Evolutionary conservation across 2,797 vertebrate genomes (phyloP), one percentile per base, ranked within the genome.

Genomic region (Spinus olivaceus): DNA sequence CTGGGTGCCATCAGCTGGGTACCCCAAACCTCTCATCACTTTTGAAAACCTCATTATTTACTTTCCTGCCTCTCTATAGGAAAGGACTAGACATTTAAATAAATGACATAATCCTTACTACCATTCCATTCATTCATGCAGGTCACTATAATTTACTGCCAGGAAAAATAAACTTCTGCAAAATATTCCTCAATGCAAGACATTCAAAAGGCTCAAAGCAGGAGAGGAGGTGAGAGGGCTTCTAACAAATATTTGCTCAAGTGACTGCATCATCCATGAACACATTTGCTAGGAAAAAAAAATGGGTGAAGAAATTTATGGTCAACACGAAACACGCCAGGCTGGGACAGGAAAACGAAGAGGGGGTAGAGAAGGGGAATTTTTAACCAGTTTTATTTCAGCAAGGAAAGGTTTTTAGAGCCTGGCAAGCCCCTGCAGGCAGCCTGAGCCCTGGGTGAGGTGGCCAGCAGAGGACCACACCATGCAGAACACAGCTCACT

Each of bases 61-160:
- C 51, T 78, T 95, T 96, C 81, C 90, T 96, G 64, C 72, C 71
- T 91, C 87, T 76, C 82, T 73, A 83, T 90, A 95, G 93, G 94
- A 94, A 96, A 95, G 90, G 81, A 95, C 83, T 76, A 96, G 96
- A 95, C 87, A 95, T 92, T 93, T 89, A 92, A 97, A 96, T 95
- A 97, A 95, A 96, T 97, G 64, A 97, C 94, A 92, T 97, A 95
- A 97, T 76, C 86, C 91, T 82, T 92, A 96, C 90, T 96, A 91
- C 94, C 94, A 96, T 96, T 96, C 94, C 94, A 84, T 86, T 97
- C 95, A 96, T 97, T 97, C 94, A 92, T 80, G 89, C 92, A 94
- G 87, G 92, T 84, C 89, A 76, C 94, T 84, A 30, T 67, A 95
- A 92, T 92, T 94, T 95, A 91, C 59, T 86, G 93, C 96, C 87